Evolutionary conservation across 2,797 vertebrate genomes (phyloP).

Genomic region (Phyllotis vaccarum): DNA sequence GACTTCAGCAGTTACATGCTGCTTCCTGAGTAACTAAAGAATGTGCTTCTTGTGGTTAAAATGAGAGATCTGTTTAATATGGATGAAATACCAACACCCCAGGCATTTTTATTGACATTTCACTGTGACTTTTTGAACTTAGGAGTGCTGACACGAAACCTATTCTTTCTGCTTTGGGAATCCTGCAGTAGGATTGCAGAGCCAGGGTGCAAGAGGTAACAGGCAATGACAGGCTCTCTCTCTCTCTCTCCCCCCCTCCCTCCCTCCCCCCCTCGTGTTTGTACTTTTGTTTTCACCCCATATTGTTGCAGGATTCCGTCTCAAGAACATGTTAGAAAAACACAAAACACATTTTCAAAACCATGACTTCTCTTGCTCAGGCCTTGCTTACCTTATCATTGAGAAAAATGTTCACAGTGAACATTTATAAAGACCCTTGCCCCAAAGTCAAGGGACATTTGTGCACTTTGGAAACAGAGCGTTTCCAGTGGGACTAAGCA

Average conservation of each 20-base stretch:
- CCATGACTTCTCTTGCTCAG: not conserved
- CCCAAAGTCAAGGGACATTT: slow-evolving; percentile 32
- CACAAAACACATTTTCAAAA: not conserved
- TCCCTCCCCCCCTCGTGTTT: not conserved
- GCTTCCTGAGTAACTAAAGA: slow-evolving; percentile 47
- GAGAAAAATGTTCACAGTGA: slow-evolving; percentile 18
- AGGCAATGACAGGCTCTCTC: not conserved
- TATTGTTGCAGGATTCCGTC: not conserved
- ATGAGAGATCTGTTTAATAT: slow-evolving; percentile 73
- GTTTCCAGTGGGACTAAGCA: not conserved
- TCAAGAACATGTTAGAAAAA: slow-evolving; percentile 11
- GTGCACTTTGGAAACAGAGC: not conserved
- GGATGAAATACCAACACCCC: slow-evolving; percentile 68
- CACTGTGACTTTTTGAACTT: slow-evolving; percentile 78
- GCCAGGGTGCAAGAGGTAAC: not conserved
- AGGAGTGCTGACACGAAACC: slow-evolving; percentile 46
- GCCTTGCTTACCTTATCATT: not conserved
- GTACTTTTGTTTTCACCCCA: not conserved
- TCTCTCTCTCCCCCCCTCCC: not conserved
- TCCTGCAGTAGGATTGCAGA: slow-evolving; percentile 8
- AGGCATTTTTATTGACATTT: slow-evolving; percentile 81
- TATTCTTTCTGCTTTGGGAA: slow-evolving; percentile 57
- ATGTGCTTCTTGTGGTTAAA: slow-evolving; percentile 79
- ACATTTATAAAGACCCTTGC: slow-evolving; percentile 18
- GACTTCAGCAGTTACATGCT: slow-evolving; percentile 68